Conservation (phyloP, 2,888 invertebrate genomes). For the Autographa gamma region DNA sequence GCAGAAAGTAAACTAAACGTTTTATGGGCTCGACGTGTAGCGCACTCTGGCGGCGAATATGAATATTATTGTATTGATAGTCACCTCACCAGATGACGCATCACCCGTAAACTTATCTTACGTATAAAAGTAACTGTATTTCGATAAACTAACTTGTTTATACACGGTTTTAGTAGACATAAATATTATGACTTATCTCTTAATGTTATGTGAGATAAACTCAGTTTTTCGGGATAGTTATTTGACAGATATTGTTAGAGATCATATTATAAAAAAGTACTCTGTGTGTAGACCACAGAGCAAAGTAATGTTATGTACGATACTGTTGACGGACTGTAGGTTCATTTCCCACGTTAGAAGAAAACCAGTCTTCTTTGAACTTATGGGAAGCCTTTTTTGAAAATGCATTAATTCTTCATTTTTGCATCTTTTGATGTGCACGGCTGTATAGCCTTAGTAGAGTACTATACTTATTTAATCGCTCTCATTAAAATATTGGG, state of each 20-base stretch:
- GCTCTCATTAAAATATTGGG: too few species aligned
- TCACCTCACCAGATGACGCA: conserved; percentile 7
- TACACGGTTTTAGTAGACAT: background rate
- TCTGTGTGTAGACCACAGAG: too few species aligned
- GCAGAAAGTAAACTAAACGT: background rate
- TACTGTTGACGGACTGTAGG: background rate
- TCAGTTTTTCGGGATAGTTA: too few species aligned
- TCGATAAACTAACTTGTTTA: background rate
- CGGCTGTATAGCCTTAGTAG: too few species aligned
- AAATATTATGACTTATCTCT: background rate
- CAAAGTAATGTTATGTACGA: too few species aligned
- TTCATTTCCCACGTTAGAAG: background rate
- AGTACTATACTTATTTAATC: too few species aligned
- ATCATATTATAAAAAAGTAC: too few species aligned
- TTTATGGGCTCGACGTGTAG: background rate
- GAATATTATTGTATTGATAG: conserved; percentile 1
- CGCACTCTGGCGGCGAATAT: background rate
- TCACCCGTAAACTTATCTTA: conserved; percentile 5
- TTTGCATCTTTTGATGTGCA: background rate
- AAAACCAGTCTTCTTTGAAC: too few species aligned
- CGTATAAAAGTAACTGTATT: background rate
- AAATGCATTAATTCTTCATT: background rate
- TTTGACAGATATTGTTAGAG: background rate
- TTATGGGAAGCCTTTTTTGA: background rate
- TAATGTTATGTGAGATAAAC: background rate